A percentile compares a stretch with the other conserved stretches of the same genome.
Evolutionary conservation across 2,113 vertebrate species (phyloP).

Genomic region (Melospiza georgiana): DNA sequence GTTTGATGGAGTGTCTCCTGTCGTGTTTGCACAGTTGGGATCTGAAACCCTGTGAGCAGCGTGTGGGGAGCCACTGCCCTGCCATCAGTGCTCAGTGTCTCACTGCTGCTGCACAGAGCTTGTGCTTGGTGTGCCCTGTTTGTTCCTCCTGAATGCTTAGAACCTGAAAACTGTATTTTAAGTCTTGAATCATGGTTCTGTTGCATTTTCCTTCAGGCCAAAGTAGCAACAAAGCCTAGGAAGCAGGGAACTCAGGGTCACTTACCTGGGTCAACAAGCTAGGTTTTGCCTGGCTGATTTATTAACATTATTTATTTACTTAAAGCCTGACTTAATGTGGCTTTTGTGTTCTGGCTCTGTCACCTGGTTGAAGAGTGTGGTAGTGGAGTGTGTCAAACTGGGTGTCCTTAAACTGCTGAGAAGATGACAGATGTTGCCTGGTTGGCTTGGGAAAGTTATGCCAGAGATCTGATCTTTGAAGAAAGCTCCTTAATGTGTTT

Average conservation of each 20-base stretch:
- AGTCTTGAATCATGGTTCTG: background rate
- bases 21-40: background rate
- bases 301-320: background rate
- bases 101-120: background rate
- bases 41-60: rapidly evolving
- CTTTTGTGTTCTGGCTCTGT: background rate
- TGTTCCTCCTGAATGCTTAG: background rate
- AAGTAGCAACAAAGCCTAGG: background rate
- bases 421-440: background rate
- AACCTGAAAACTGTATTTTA: background rate
- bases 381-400: background rate
- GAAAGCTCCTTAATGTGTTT: background rate
- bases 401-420: background rate
- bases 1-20: background rate
- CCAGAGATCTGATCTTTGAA: background rate
- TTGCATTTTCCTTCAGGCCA: background rate
- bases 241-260: background rate
- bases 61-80: rapidly evolving
- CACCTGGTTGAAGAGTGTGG: background rate
- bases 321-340: background rate
- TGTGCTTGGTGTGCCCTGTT: background rate
- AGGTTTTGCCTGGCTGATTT: background rate
- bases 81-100: background rate
- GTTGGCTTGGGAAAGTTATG: background rate
- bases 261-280: background rate